Base-by-base conservation (phyloP, 2,797 vertebrate genomes). In the Chrysocyon brachyurus region DNA sequence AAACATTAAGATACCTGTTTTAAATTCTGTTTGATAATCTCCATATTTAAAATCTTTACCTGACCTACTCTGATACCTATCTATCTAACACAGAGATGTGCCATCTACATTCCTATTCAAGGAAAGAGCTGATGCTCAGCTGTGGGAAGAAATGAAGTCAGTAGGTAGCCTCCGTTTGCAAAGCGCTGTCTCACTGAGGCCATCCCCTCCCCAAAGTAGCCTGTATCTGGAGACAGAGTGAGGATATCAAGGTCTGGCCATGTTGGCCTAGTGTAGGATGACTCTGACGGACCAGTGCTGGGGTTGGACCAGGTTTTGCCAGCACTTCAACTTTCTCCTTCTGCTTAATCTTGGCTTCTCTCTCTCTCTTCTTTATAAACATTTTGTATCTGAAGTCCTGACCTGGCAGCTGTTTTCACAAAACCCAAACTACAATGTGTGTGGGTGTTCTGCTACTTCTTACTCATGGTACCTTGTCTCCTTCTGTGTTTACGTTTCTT, bases 401-500 rank as follows among this genome's bases (percentile, higher is more conserved):
- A 21, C 36, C 66, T 19, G 72, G 28, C 4, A 36, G 31, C 75
- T 90, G 56, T 36, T 86, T 88, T 36, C 22, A 57, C 6, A 77
- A 12, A 77, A 75, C 28, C 28, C 22, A 92, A 0, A 72, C 61
- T 84, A 26, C 52, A 54, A 2, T 4, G 4, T n/a, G 33, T 36
- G 10, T 64, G 61, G 57, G 10, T 78, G 12, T 68, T 94, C 68
- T 83, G n/a, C 2, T 93, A 19, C 28, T 91, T 33, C 40, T 90
- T 87, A 31, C 9, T 92, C 54, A 72, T 57, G 24, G 40, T 36
- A 21, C 26, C 73, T 63, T 56, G 16, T 49, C 90, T 77, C 75
- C 85, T 83, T 87, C 78, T 85, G 33, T 92, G 52, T 88, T 87
- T 92, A 78, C 49, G 19, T 70, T 96, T 94, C 66, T 95, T 92